Base-by-base conservation (phyloP, 2,797 vertebrate species). In the Cossypha caffra region DNA sequence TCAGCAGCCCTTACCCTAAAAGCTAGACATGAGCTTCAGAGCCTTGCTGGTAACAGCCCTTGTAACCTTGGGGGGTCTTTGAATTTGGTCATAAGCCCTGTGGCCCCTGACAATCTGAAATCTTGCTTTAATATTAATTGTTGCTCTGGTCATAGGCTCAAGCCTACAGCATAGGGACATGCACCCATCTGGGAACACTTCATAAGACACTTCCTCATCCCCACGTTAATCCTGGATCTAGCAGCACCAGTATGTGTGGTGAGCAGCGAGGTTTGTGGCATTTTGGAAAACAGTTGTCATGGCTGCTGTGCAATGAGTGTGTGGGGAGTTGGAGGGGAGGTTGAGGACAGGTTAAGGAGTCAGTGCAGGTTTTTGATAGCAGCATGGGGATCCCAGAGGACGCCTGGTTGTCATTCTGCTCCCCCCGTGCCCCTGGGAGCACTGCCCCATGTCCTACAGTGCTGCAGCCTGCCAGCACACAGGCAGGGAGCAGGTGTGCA, bases 191-290 rank as follows among this genome's bases (percentile, higher is more conserved):
- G 59, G n/a, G 38, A 72, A 28, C 15, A 26, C 37, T 86, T 64
- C 16, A 9, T 51, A 91, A 52, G 24, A 14, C 21, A 33, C 13
- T 91, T 85, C 3, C 11, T 23, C 31, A 43, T 31, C 12, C 43
- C 26, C 14, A 1, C 8, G 4, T 62, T 86, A 92, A 10, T 63
- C 18, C 19, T 66, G 40, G 28, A 24, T 73, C 42, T 72, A 37
- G 47, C 45, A 78, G 42, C 4, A 6, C 42, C 1, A 1, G 1
- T 40, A 31, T 1, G 3, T n/a, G n/a, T 0, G 5, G 6, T 47
- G 15, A 80, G 2, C 77, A 89, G 47, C 47, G 54, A 72, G 17
- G 47, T 48, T 62, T 40, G 14, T 45, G n/a, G 25, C 12, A 16
- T 66, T 87, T 93, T 58, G 55, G 47, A 68, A 89, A 63, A 48